Evolutionary conservation across 35 echinoderm and acorn worm species (phyloP).

Genomic region (Ophiothrix spiculata): DNA sequence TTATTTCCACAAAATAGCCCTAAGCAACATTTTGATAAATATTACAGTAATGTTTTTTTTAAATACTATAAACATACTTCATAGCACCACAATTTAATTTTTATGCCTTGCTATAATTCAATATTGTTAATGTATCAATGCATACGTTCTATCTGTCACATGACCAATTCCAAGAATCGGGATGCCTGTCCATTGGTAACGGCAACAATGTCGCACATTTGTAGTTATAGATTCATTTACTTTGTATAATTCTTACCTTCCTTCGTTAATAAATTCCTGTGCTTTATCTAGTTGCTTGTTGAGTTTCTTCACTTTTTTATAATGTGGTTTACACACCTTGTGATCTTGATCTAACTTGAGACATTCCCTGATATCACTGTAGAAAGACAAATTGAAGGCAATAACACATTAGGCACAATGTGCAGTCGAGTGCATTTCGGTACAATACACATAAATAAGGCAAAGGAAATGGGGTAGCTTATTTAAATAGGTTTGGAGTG

Average conservation of each 20-base stretch:
- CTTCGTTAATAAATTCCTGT: slow-evolving; percentile 60
- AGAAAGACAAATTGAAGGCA: slow-evolving; percentile 25
- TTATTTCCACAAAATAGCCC: no score
- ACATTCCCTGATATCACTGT: slow-evolving; percentile 89
- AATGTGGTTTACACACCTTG: slow-evolving; percentile 76
- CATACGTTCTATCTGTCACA: slow-evolving; percentile 53
- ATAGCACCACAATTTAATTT: no score
- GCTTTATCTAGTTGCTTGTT: slow-evolving; percentile 73
- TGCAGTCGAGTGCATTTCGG: no score
- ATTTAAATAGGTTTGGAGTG: no score
- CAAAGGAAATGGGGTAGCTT: no score
- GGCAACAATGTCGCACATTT: slow-evolving; percentile 76
- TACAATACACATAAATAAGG: no score
- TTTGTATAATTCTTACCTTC: slow-evolving; percentile 64
- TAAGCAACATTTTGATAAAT: no score
- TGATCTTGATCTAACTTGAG: slow-evolving; percentile 95
- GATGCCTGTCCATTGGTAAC: slow-evolving; percentile 55
- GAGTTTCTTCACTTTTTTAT: slow-evolving; percentile 91
- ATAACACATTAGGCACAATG: no score
- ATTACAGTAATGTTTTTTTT: no score
- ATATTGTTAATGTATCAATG: no score
- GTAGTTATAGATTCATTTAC: slow-evolving; percentile 70
- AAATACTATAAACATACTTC: no score
- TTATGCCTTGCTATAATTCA: no score
- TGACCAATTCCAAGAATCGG: slow-evolving; percentile 58